phyloP scores from a whole-genome alignment of 1,140 invertebrate genomes.

The Rhysida immarginata region DNA sequence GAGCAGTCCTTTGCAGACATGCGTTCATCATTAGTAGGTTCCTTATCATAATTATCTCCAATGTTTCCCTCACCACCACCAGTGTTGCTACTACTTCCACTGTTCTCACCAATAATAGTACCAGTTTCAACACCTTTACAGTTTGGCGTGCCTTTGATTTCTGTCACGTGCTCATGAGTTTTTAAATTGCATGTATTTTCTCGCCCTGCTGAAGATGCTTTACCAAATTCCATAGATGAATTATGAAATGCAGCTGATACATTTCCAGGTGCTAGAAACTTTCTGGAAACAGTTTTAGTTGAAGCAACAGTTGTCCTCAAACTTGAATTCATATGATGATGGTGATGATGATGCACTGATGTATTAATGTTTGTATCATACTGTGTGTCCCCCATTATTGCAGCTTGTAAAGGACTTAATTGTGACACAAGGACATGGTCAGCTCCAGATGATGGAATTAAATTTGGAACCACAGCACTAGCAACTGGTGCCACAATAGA shows the following conservation, averaged over 20 bases:
- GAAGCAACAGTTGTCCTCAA: neutral
- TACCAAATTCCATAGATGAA: no score
- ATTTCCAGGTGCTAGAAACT: neutral
- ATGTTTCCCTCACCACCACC: neutral
- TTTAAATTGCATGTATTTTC: no score
- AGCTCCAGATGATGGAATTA: neutral
- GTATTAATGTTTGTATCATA: no score
- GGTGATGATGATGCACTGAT: no score
- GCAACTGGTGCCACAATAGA: neutral
- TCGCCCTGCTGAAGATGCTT: neutral
- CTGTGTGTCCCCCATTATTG: no score
- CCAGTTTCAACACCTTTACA: no score
- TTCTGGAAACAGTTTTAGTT: neutral
- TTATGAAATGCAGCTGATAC: no score
- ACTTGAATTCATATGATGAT: neutral
- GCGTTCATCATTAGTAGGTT: neutral
- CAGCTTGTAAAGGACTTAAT: neutral
- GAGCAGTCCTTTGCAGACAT: neutral
- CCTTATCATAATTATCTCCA: neutral
- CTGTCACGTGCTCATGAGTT: no score
- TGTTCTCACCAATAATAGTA: neutral
- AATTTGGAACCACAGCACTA: neutral
- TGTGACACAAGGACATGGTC: neutral
- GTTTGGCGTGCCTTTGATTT: no score
- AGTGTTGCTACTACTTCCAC: neutral